phyloP scores from a whole-genome alignment of 2,797 vertebrate genomes.

The Pteronotus mesoamericanus region DNA sequence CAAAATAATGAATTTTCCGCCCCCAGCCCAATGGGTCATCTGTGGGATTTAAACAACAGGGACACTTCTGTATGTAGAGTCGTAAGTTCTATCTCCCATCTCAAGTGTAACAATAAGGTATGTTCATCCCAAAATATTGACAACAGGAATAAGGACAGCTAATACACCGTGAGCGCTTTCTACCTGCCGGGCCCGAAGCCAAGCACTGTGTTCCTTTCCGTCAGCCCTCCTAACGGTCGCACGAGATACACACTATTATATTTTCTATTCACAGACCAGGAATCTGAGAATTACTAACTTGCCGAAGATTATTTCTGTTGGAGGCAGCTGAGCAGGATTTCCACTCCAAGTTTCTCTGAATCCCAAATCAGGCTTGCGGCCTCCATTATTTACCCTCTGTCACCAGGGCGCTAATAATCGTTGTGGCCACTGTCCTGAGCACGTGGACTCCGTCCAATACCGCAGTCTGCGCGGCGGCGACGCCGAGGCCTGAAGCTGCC shows the following conservation, averaged over 20 bases:
- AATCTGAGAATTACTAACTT: neutral
- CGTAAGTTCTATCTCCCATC: neutral
- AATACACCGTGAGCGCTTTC: neutral
- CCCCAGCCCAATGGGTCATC: too few species aligned
- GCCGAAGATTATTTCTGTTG: neutral
- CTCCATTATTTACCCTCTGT: neutral
- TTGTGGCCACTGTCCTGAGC: fast-evolving
- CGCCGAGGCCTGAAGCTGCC: too few species aligned
- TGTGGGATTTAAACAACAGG: fast-evolving
- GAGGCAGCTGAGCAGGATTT: neutral
- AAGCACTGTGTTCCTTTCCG: too few species aligned
- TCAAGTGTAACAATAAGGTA: neutral
- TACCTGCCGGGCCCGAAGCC: too few species aligned
- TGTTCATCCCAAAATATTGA: neutral
- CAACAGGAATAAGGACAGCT: neutral
- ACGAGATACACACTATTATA: constrained; percentile 17
- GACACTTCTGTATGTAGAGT: neutral
- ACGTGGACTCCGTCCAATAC: neutral
- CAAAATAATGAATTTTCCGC: neutral
- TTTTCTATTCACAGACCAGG: neutral
- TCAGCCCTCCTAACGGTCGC: neutral
- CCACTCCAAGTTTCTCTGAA: neutral
- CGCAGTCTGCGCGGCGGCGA: fast-evolving
- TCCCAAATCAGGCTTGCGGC: neutral
- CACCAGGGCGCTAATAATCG: fast-evolving